Evolutionary conservation across 2,888 invertebrate genomes (phyloP), one percentile per base, ranked within the genome.

Genomic region (Eupsilia transversa): DNA sequence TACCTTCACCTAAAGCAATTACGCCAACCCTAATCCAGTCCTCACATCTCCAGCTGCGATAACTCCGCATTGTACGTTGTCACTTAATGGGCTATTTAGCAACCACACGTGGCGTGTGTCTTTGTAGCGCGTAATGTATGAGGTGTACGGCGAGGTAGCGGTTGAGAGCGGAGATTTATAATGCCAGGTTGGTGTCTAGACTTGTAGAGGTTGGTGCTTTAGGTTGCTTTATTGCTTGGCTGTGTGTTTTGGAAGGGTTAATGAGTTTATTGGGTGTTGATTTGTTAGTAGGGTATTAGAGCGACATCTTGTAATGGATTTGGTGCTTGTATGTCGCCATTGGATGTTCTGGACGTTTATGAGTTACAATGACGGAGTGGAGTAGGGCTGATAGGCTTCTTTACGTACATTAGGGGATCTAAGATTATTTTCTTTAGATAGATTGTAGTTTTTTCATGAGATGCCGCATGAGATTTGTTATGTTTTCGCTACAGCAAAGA

Each of bases 81-180:
- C 83, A 70, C 75, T 64, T 88, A 88, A 88, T 88, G 83, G 86
- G 60, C 89, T 77, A 84, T 89, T 84, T 81, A 81, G 74, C 46
- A 61, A 79, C 88, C 88, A 87, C 88, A 88, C 77, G 82, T 82
- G 82, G 79, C 72, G 57, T 57, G 17, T 17, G 77, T 68, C 87
- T 80, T 85, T 74, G 81, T 82, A 73, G 10, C 78, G 60, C 23
- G 79, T 83, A 82, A 84, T 79, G 78, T 73, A 85, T 80, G 70
- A 46, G 60, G 54, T 27, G 12, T 2, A 30, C 12, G 30, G 41
- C 30, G 71, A 84, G 79, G 81, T 83, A 70, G 80, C 60, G 78
- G 70, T 74, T 71, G 14, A 10, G 61, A 20, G 10, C 10, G 1
- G 68, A 77, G 81, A 86, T 87, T 87, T 87, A 84, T 77, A 35